These are phyloP conservation scores for Anthoscopus minutus DNA, from an alignment of 2,113 vertebrate species.

Conservation along the genomic window DNA sequence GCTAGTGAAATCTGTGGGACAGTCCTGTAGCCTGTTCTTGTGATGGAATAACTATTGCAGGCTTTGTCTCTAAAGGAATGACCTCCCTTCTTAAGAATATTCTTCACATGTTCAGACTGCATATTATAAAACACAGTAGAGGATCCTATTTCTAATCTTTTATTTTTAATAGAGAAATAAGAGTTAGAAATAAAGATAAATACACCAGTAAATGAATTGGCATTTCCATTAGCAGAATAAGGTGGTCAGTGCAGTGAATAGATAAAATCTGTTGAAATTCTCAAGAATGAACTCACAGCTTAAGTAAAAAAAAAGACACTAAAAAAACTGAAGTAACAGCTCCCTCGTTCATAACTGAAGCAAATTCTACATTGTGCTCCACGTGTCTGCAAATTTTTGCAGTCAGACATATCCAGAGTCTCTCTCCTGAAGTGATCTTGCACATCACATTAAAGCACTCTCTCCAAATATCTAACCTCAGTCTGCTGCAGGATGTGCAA, in stretches of 20 bases:
- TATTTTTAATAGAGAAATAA: neutral
- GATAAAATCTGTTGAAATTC: neutral
- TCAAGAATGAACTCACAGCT: neutral
- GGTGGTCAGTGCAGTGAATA: neutral
- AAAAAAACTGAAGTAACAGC: neutral
- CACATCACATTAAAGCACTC: neutral
- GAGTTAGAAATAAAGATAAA: neutral
- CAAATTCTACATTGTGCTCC: neutral
- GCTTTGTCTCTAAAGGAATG: neutral
- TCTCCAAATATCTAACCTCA: neutral
- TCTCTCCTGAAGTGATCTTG: neutral
- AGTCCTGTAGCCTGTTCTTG: neutral
- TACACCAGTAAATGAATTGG: neutral
- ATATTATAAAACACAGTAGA: neutral
- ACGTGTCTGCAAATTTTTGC: neutral
- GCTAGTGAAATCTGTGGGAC: neutral
- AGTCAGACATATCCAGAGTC: neutral
- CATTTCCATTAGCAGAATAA: neutral
- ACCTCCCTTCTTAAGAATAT: neutral
- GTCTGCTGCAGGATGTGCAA: neutral
- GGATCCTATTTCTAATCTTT: neutral
- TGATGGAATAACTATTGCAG: neutral
- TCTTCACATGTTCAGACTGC: neutral
- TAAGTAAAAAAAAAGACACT: neutral
- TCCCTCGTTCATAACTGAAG: neutral